Evolutionary conservation across 2,888 invertebrate species (phyloP).

Genomic region (Drosophila borealis): DNA sequence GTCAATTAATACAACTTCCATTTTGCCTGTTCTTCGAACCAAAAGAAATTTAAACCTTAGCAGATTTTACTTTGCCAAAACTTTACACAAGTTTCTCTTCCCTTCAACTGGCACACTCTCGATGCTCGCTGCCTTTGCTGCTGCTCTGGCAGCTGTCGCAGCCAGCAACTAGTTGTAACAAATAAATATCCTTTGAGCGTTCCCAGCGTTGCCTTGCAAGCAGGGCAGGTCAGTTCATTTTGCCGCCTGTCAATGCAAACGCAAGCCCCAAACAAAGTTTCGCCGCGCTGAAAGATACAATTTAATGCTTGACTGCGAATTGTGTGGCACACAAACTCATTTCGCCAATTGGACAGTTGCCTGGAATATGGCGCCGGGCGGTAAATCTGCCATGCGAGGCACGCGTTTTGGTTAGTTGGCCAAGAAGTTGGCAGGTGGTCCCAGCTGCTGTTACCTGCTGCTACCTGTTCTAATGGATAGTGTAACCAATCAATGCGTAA

Average conservation of each 20-base stretch:
- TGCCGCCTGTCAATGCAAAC: slow-evolving; percentile 48
- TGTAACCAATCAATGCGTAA: slow-evolving; percentile 72
- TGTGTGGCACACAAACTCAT: slow-evolving; percentile 59
- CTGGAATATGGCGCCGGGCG: slow-evolving; percentile 4
- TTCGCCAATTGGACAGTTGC: slow-evolving; percentile 37
- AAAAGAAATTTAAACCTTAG: slow-evolving; percentile 9
- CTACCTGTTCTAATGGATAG: slow-evolving; percentile 52
- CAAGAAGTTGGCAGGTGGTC: slow-evolving; percentile 37
- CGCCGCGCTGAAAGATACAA: slow-evolving; percentile 65
- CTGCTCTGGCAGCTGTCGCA: slow-evolving; percentile 9
- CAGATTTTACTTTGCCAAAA: slow-evolving; percentile 1
- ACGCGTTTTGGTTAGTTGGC: slow-evolving; percentile 58
- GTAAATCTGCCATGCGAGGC: slow-evolving; percentile 64
- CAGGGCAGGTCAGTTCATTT: slow-evolving; percentile 45
- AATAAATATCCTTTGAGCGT: slow-evolving; percentile 34
- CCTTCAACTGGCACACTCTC: background rate
- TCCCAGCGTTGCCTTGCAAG: background rate
- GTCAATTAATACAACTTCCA: slow-evolving; percentile 9
- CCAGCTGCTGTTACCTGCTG: slow-evolving; percentile 29
- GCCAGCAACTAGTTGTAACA: slow-evolving; percentile 36
- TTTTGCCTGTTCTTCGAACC: background rate
- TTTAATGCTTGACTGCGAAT: slow-evolving; percentile 74
- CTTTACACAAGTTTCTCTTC: slow-evolving; percentile 4
- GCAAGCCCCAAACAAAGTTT: slow-evolving; percentile 39
- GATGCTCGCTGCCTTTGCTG: too few species aligned